A percentile compares a stretch with the other conserved stretches of the same genome.
phyloP scores from a whole-genome alignment of 2,113 vertebrate genomes.

The Gobio gobio region DNA sequence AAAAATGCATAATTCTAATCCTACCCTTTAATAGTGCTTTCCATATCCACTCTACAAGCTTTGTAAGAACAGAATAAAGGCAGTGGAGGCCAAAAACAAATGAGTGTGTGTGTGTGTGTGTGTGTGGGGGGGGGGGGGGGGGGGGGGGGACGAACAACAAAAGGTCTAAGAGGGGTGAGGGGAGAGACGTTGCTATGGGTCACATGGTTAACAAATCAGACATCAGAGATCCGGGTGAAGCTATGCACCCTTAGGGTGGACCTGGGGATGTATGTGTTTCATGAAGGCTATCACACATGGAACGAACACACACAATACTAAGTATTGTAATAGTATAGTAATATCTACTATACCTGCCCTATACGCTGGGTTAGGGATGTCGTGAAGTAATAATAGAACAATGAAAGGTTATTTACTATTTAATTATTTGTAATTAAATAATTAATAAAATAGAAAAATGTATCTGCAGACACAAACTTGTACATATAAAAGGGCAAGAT shows the following conservation, averaged over 20 bases:
- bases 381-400: background rate
- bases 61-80: background rate
- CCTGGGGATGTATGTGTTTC: background rate
- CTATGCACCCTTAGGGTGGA: background rate
- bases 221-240: background rate
- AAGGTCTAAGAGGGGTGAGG: constrained; percentile 8
- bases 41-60: background rate
- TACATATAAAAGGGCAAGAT: background rate
- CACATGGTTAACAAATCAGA: constrained; percentile 7
- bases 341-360: background rate
- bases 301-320: background rate
- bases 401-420: too few species aligned
- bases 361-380: background rate
- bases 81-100: background rate
- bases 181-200: constrained; percentile 10
- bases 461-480: background rate
- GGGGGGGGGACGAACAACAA: background rate
- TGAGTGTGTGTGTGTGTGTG: background rate
- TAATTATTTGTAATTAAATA: background rate
- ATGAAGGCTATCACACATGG: too few species aligned
- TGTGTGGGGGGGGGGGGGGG: too few species aligned
- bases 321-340: too few species aligned
- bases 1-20: constrained; percentile 1
- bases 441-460: background rate
- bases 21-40: background rate